Base-by-base conservation (phyloP, 2,113 vertebrate genomes). In the Siniperca knerii region DNA sequence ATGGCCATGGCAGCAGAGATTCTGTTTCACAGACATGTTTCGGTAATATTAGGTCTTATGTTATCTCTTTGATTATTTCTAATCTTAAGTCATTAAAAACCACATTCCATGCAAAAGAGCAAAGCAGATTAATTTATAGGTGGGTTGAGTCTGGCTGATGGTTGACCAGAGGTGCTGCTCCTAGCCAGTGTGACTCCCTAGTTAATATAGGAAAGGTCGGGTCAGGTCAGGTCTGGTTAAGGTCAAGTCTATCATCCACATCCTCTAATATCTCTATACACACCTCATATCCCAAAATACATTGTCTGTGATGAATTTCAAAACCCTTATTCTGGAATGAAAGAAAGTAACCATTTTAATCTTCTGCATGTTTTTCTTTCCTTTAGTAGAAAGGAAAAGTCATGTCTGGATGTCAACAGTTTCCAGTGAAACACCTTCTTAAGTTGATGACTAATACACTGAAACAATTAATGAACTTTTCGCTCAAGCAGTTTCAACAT, bases 171-270 rank as follows among this genome's bases (percentile, higher is more conserved):
- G 65, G 54, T 75, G n/a, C 60, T 65, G 70, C 62, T 70, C 7
- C 20, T 48, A 60, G 52, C 33, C 65, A 60, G 37, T 62, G 44
- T 58, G 80, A 64, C 73, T 70, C 25, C 40, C 42, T n/a, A 60
- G 42, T 57, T 57, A 1, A 9, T 9, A 44, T 37, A 44, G 42
- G 15, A 75, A 50, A 77, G 58, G 50, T 77, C 66, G 64, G 61
- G 55, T 50, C 75, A 42, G 54, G 60, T 85, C 68, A 33, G n/a
- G 46, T 73, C 76, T 62, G 73, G 62, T 75, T 66, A 52, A 75
- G 71, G 75, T 87, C 79, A 84, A 79, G 54, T 29, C 10, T 23
- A 58, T 82, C 66, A 58, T 35, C 58, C 11, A 65, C 20, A 50
- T 62, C 60, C 66, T 29, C 42, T n/a, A n/a, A 69, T 61, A 72